Conservation (phyloP, 2,113 vertebrate species). For the Engraulis encrasicolus region DNA sequence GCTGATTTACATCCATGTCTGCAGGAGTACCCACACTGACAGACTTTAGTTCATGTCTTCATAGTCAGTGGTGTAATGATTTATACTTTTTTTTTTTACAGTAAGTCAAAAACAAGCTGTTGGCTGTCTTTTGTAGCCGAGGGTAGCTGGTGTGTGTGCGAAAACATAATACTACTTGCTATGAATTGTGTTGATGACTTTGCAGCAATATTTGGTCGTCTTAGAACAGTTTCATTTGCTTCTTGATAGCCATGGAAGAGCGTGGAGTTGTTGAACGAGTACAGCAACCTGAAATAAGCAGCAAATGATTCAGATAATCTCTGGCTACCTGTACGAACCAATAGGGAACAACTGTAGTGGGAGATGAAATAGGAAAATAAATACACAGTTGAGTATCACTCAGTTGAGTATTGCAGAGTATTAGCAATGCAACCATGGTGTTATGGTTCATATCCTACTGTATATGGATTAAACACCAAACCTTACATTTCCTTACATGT, state of each 20-base stretch:
- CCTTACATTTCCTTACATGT: conserved; percentile 37
- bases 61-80: neutral
- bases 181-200: neutral
- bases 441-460: conserved; percentile 83
- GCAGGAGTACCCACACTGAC: neutral
- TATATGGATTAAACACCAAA: conserved; percentile 86
- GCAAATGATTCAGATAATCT: conserved; percentile 59
- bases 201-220: neutral
- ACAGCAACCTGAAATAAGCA: neutral
- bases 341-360: conserved; percentile 87
- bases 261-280: neutral
- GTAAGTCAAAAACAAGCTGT: too few species aligned
- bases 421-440: conserved; percentile 95
- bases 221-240: neutral
- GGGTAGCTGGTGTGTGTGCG: too few species aligned
- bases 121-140: too few species aligned
- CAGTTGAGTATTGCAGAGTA: too few species aligned
- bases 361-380: conserved; percentile 47
- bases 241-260: neutral
- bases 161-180: too few species aligned
- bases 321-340: conserved; percentile 89
- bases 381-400: too few species aligned
- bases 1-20: too few species aligned
- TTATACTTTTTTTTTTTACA: neutral
- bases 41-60: neutral